Base-by-base conservation (phyloP, 2,797 vertebrate species). In the Sebastes jordani region DNA sequence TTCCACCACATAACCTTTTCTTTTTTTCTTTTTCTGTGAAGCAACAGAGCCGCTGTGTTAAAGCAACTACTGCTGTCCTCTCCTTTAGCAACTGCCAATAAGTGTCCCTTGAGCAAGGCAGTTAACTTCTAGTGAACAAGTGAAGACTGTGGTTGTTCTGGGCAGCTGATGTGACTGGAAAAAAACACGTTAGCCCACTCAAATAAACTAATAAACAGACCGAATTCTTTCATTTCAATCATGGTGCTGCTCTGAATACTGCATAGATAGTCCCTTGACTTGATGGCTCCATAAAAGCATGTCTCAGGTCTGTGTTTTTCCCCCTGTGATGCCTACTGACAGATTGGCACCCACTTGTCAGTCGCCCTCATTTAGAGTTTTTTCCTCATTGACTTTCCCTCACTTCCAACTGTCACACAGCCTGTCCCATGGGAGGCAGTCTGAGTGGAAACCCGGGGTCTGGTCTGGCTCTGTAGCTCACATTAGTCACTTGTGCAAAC, bases 401-500 rank as follows among this genome's bases (percentile, higher is more conserved):
- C 20, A 34, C 60, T 78, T 73, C 56, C 59, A 80, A 42, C 61
- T 62, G 76, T 74, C 76, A 32, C 75, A 54, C 56, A 32, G 78
- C 42, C 66, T 78, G 64, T 14, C 32, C 63, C 16, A 9, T 6
- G 30, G 20, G 36, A 86, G 36, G 18, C 59, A 72, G 78, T 62
- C 46, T n/a, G 55, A 30, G 46, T 88, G 78, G 74, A 88, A 79
- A 79, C 58, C 55, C 36, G 23, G 58, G 60, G 34, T 75, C 73
- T 76, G 73, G 46, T 42, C 72, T 63, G 46, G 63, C 30, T 23
- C 55, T 54, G 70, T 22, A 38, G 70, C 54, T 60, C 71, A 77
- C 67, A 82, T 84, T 56, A 80, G 60, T 69, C 61, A 78, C 79
- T 76, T 81, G 38, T 71, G 46, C 61, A 72, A 88, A 82, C 65